Evolutionary conservation across 2,888 invertebrate genomes (phyloP), one percentile per base, ranked within the genome.

Genomic region (Heliconius charithonia): DNA sequence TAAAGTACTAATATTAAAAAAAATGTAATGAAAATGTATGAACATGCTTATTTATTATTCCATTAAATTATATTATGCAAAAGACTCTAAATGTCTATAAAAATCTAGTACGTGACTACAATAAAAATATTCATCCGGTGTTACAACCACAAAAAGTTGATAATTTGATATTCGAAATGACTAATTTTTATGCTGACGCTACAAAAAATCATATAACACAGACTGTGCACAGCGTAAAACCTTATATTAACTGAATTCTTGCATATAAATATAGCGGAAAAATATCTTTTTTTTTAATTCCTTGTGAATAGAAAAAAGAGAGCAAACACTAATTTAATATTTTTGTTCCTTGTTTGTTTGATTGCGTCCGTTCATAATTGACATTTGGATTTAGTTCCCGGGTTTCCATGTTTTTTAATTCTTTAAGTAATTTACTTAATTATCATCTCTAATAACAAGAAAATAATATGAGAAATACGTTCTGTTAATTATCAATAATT

Each of bases 81-180:
- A 25, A 13, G 16, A 72, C 29, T 22, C 13, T n/a, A 59, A n/a
- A 32, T 59, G 16, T 25, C 16, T 59, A 59, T 72, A 59, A 32
- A 32, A 56, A 72, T 1, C 16, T 32, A 56, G 59, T 56, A 72
- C 72, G 72, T 72, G 72, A 59, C 29, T 59, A 59, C 7, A n/a
- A 72, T 72, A 72, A n/a, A 56, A 72, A 59, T 3, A 37, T 32
- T 29, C 22, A 59, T 72, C 72, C 72, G 72, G 72, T 72, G 72
- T 72, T 59, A 3, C 56, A 37, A 59, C 32, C 72, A 72, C 59
- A 59, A 59, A 59, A 45, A 69, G 16, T 29, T 59, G 32, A 59
- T 72, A 72, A 72, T 72, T 59, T 72, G 7, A 25, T 32, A 59
- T 59, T 72, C 32, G 25, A 72, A 71, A 37, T 32, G 37, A 59